Evolutionary conservation across 2,797 vertebrate genomes (phyloP).

Genomic region (Ispidina lecontei): DNA sequence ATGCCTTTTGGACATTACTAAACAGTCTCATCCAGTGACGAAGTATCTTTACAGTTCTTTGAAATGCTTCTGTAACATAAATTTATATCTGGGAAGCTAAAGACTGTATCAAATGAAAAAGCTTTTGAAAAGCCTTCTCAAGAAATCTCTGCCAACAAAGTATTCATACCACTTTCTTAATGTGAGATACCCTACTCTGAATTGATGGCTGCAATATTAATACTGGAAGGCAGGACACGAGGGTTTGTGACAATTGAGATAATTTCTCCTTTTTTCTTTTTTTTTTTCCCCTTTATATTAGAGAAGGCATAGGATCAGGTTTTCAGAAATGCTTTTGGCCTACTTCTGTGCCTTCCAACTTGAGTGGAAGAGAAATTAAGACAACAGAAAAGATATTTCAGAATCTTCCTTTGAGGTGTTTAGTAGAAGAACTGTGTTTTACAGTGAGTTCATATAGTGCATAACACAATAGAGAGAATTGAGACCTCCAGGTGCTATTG

Average conservation of each 20-base stretch:
- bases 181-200: not conserved
- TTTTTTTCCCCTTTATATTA: not conserved
- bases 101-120: not conserved
- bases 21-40: not conserved
- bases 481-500: not conserved
- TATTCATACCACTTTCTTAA: not conserved
- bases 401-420: not conserved
- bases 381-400: not conserved
- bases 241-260: not conserved
- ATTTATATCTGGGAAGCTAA: not conserved
- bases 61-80: not conserved
- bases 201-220: not conserved
- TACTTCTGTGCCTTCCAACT: not conserved
- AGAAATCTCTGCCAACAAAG: not conserved
- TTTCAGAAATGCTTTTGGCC: not conserved
- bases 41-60: not conserved
- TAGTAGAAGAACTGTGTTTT: not conserved
- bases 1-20: not conserved
- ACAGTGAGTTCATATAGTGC: not conserved
- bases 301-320: not conserved
- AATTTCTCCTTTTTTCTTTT: accelerated
- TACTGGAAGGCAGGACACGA: not conserved
- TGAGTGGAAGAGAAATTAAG: not conserved
- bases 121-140: not conserved
- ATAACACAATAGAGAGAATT: not conserved